Percentiles rank a stretch among this genome's conserved stretches.
These are phyloP conservation scores for Acanthoscelides obtectus DNA, from an alignment of 2,888 invertebrate genomes.

Conservation along the genomic window DNA sequence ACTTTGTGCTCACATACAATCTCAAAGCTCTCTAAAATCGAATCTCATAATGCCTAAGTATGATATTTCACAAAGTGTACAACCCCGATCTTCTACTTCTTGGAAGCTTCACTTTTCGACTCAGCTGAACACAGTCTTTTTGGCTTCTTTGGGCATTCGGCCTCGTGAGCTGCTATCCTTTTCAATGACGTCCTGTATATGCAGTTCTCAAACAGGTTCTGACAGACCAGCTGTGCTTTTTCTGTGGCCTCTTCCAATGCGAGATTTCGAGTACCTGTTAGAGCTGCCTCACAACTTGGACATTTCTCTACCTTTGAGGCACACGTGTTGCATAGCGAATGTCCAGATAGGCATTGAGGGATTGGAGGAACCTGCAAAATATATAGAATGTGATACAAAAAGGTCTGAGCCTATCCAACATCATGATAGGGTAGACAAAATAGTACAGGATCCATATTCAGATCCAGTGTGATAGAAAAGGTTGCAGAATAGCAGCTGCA, in stretches of 20 bases:
- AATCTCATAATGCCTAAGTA: not conserved
- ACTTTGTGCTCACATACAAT: too few species aligned
- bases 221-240: constrained; percentile 15
- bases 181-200: constrained; percentile 12
- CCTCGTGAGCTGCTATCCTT: constrained; percentile 15
- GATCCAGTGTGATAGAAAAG: too few species aligned
- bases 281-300: constrained; percentile 17
- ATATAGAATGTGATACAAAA: not conserved
- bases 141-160: constrained; percentile 14
- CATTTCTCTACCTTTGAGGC: constrained; percentile 17
- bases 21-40: too few species aligned
- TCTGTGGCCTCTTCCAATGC: constrained; percentile 16
- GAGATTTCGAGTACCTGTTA: constrained; percentile 16
- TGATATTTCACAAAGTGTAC: not conserved
- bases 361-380: constrained; percentile 12
- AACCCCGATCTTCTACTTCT: not conserved
- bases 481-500: too few species aligned
- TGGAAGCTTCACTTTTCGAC: not conserved
- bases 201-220: constrained; percentile 13
- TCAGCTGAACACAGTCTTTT: constrained; percentile 10
- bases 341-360: constrained; percentile 19
- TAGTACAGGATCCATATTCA: too few species aligned
- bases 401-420: too few species aligned
- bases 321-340: constrained; percentile 19
- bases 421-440: too few species aligned